Evolutionary conservation across 2,113 vertebrate genomes (phyloP).

Genomic region (Butorides virescens): DNA sequence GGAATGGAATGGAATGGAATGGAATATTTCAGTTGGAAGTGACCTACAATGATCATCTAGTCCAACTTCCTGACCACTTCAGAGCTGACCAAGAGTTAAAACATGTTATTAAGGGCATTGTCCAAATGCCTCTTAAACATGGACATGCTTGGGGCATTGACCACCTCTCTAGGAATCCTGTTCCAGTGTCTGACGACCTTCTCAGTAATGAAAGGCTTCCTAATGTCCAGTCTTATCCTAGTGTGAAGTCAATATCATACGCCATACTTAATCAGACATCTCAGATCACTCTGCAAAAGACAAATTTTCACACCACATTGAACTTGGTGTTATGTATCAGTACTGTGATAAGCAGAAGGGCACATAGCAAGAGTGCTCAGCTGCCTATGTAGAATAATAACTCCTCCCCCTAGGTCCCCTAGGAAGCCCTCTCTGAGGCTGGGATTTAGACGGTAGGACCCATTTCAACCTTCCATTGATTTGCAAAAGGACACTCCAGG

Average conservation of each 20-base stretch:
- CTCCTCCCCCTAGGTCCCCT: neutral
- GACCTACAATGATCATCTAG: neutral
- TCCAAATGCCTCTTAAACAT: neutral
- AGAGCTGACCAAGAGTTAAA: neutral
- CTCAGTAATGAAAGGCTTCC: neutral
- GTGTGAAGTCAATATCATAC: neutral
- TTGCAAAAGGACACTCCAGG: neutral
- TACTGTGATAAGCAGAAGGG: neutral
- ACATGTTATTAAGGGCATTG: neutral
- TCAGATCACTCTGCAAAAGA: neutral
- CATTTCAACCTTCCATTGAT: neutral
- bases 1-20: neutral
- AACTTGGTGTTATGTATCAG: neutral
- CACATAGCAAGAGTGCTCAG: neutral
- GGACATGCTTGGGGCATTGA: neutral
- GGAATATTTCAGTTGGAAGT: neutral
- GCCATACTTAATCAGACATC: neutral
- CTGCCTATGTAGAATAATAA: neutral
- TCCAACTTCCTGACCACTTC: neutral
- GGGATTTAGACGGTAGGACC: neutral
- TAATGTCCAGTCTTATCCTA: neutral
- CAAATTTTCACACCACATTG: neutral
- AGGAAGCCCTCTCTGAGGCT: neutral
- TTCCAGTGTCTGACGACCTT: neutral
- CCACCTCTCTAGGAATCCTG: neutral